Evolutionary conservation across 92 coral and sea anemone species (phyloP), one percentile per base, ranked within the genome.

Genomic region (Phenganax subtilis): DNA sequence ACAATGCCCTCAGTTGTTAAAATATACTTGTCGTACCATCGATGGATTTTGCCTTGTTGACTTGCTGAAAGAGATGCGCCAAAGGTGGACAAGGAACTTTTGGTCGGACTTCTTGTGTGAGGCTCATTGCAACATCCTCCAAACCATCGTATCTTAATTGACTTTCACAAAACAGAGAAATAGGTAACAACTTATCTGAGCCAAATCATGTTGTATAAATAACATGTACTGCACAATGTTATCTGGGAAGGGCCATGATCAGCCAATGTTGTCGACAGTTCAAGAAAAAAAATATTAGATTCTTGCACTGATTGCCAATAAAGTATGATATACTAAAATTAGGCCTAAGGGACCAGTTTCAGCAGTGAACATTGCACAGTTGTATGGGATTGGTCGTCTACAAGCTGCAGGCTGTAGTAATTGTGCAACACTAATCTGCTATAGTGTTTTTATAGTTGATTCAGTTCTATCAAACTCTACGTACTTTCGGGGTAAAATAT

Each of bases 131-230:
- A 55, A 94, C 89, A 25, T 96, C 91, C 76, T 94, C 98, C 75
- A 89, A 87, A 9, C 98, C 98, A 86, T 94, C 98, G 80, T 94
- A 94, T 8, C 97, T 85, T 20, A 94, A 76, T 76, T 94, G 98
- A 73, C 98, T 94, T 57, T 7, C 28, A 84, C 55, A 27, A 77
- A 54, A 82, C 7, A 30, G 58, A 52, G 28, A 27, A 65, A 6
- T 8, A 11, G 20, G 17, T 47, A 60, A 84, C 52, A 37, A 29
- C 52, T 55, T 28, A 15, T 30, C 8, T 57, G 52, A 6, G n/a
- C 17, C n/a, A 53, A 28, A 10, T 57, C 9, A 55, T 37, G 31
- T 12, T 55, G 57, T 3, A 0, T 64, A 44, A 0, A 0, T 7
- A 62, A 44, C 0, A 7, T 0, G 47, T 37, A 37, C 47, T 37